Percentiles rank a stretch among this genome's conserved stretches.
Evolutionary conservation across 2,113 vertebrate genomes (phyloP).

Genomic region (Paracyprichromis sp.): DNA sequence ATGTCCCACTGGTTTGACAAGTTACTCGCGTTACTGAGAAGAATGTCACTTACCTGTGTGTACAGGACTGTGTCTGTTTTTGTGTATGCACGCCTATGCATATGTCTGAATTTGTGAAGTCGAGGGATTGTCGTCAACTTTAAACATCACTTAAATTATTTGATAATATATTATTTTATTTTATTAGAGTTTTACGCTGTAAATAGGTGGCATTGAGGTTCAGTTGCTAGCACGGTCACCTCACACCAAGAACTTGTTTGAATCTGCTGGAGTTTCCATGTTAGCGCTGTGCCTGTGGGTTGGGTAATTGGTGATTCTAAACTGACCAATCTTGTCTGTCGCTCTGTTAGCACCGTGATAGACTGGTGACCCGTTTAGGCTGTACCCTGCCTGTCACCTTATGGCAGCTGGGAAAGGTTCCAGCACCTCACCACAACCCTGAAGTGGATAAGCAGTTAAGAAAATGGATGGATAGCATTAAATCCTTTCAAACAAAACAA

Average conservation of each 20-base stretch:
- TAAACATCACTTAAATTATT: neutral
- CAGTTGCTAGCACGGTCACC: neutral
- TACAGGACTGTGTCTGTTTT: neutral
- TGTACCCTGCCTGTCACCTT: neutral
- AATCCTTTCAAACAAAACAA: neutral
- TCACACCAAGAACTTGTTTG: neutral
- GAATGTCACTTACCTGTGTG: neutral
- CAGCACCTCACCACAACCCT: neutral
- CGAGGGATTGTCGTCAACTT: neutral
- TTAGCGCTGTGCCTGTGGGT: neutral
- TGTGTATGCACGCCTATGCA: neutral
- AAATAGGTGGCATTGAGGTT: neutral
- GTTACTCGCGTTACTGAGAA: neutral
- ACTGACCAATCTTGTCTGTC: neutral
- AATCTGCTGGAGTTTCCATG: neutral
- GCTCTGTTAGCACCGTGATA: neutral
- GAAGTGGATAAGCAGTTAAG: neutral
- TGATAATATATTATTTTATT: neutral
- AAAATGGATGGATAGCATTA: neutral
- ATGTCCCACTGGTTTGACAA: constrained; percentile 32
- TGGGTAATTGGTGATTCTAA: neutral
- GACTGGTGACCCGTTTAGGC: neutral
- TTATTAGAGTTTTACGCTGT: neutral
- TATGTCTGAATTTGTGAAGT: neutral
- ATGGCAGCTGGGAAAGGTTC: neutral